phyloP scores from a whole-genome alignment of 23 tunicate species.

The Clavelina lepadiformis region DNA sequence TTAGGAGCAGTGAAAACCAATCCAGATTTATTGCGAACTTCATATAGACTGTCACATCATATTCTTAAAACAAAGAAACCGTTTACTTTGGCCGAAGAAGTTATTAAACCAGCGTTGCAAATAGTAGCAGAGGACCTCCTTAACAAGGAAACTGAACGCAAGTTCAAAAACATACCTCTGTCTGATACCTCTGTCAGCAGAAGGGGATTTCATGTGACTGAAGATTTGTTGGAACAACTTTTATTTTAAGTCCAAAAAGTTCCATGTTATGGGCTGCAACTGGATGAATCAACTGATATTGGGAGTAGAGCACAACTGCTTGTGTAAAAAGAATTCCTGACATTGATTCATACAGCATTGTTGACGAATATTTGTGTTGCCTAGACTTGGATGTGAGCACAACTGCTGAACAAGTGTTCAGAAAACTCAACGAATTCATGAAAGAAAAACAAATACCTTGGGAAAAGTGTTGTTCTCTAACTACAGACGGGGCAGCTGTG shows the following conservation, averaged over 20 bases:
- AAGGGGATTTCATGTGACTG: slow-evolving; percentile 28
- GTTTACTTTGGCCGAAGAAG: slow-evolving; percentile 30
- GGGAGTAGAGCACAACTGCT: slow-evolving; percentile 42
- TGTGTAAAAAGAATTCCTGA: slow-evolving; percentile 38
- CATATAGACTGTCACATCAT: slow-evolving; percentile 33
- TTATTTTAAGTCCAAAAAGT: slow-evolving; percentile 14
- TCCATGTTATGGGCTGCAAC: slow-evolving; percentile 51
- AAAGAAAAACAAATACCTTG: slow-evolving; percentile 23
- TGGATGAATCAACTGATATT: slow-evolving; percentile 36
- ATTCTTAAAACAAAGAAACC: slow-evolving; percentile 35
- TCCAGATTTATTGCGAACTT: slow-evolving; percentile 28
- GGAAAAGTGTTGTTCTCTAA: slow-evolving; percentile 37
- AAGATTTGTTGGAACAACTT: slow-evolving; percentile 24
- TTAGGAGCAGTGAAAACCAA: slow-evolving; percentile 21
- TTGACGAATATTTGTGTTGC: slow-evolving; percentile 48
- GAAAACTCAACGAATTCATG: slow-evolving; percentile 23
- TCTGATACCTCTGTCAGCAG: slow-evolving; percentile 38
- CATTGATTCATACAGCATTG: slow-evolving; percentile 21
- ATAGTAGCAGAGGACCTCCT: slow-evolving; percentile 36
- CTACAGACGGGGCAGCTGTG: slow-evolving; percentile 43
- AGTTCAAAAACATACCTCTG: slow-evolving; percentile 31
- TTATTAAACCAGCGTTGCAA: slow-evolving; percentile 37
- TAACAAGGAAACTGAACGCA: slow-evolving; percentile 31
- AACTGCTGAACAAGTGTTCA: slow-evolving; percentile 37
- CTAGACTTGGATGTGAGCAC: slow-evolving; percentile 32